Evolutionary conservation across 2,797 vertebrate species (phyloP).

Genomic region (Lindbergichthys nudifrons): DNA sequence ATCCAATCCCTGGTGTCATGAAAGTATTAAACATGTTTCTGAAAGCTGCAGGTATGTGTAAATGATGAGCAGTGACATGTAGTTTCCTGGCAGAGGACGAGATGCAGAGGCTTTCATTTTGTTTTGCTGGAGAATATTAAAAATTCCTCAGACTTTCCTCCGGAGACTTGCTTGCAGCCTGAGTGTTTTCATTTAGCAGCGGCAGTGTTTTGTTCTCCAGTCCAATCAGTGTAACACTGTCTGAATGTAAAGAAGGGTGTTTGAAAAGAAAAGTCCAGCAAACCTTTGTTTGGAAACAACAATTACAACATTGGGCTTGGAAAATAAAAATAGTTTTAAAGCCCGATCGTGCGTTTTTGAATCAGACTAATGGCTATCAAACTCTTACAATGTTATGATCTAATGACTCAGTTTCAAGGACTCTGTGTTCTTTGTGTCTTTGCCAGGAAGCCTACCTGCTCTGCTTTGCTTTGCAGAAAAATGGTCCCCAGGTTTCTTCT

Average conservation of each 20-base stretch:
- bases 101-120: constrained; percentile 27
- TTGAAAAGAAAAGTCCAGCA: constrained; percentile 1
- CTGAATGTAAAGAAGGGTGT: constrained; percentile 42
- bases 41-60: constrained; percentile 4
- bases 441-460: constrained; percentile 64
- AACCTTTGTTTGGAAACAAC: background rate
- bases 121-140: constrained; percentile 23
- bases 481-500: constrained; percentile 61
- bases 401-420: constrained; percentile 66
- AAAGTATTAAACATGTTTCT: background rate
- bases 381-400: constrained; percentile 27
- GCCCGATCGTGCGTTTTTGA: constrained; percentile 23
- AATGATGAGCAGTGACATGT: background rate
- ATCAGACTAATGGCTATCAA: constrained; percentile 20
- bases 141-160: constrained; percentile 22
- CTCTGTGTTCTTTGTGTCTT: constrained; percentile 62
- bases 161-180: constrained; percentile 23
- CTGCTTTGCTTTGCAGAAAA: constrained; percentile 67
- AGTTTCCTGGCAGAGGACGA: constrained; percentile 19
- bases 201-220: constrained; percentile 27
- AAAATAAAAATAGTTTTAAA: constrained; percentile 10
- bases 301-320: background rate
- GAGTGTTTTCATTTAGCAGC: constrained; percentile 38
- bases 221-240: constrained; percentile 5
- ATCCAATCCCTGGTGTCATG: constrained; percentile 11